These are phyloP conservation scores for Synodontis membranacea DNA, from an alignment of 2,113 vertebrate species.

Conservation along the genomic window DNA sequence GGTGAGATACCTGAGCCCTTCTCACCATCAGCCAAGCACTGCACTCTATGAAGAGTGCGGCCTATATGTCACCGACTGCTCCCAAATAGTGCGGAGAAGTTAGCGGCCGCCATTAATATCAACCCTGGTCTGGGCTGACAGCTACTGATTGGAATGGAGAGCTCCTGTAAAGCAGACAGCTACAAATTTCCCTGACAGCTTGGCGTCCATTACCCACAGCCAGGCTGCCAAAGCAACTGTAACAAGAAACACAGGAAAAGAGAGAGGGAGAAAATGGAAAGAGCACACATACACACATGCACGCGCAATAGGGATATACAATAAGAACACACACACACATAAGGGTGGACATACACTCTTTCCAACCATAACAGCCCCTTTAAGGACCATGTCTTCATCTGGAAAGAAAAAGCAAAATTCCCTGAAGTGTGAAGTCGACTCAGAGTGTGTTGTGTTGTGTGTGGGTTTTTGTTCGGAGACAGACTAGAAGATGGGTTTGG, in stretches of 20 bases:
- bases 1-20: slow-evolving; percentile 67
- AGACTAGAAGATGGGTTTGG: slow-evolving; percentile 1
- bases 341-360: slow-evolving; percentile 6
- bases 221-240: slow-evolving; percentile 74
- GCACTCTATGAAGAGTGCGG: slow-evolving; percentile 63
- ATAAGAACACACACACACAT: slow-evolving; percentile 38
- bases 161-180: slow-evolving; percentile 69
- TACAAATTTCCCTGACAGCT: slow-evolving; percentile 76
- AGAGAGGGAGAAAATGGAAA: slow-evolving; percentile 39
- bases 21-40: slow-evolving; percentile 65
- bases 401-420: slow-evolving; percentile 23
- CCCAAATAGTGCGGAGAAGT: slow-evolving; percentile 73
- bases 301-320: slow-evolving; percentile 25
- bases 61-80: slow-evolving; percentile 70
- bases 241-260: slow-evolving; percentile 63
- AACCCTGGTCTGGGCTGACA: slow-evolving; percentile 63
- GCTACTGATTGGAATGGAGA: slow-evolving; percentile 74
- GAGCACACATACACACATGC: slow-evolving; percentile 13
- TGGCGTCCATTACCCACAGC: slow-evolving; percentile 69
- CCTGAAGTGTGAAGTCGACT: slow-evolving; percentile 10
- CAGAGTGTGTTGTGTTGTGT: slow-evolving; percentile 21
- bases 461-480: slow-evolving; percentile 16
- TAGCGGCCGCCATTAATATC: slow-evolving; percentile 78
- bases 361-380: slow-evolving; percentile 15
- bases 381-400: slow-evolving; percentile 18